Evolutionary conservation across 2,797 vertebrate genomes (phyloP).

Genomic region (Lemur catta): DNA sequence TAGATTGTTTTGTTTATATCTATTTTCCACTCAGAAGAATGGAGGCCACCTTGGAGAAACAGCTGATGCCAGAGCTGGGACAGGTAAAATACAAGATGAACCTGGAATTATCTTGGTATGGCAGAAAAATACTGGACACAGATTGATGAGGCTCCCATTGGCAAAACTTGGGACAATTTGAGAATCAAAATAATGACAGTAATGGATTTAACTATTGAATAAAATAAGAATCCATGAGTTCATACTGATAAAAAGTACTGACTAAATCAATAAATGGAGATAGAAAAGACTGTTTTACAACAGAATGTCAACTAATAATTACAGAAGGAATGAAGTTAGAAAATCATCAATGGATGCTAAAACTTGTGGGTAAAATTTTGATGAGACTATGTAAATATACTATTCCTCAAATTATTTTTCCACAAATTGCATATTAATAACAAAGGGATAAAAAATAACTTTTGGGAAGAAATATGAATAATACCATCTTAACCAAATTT

Average conservation of each 20-base stretch:
- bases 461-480: slow-evolving; percentile 25
- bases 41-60: neutral
- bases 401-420: neutral
- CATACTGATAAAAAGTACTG: slow-evolving; percentile 17
- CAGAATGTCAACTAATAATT: slow-evolving; percentile 16
- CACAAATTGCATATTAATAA: slow-evolving; percentile 12
- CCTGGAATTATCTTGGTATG: neutral
- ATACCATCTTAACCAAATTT: slow-evolving; percentile 18
- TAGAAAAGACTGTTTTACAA: neutral
- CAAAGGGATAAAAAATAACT: slow-evolving; percentile 35
- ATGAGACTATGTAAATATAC: neutral
- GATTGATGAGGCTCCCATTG: neutral
- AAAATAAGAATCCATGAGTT: slow-evolving; percentile 43
- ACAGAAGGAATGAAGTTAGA: neutral
- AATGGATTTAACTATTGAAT: slow-evolving; percentile 8
- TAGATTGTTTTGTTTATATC: slow-evolving; percentile 25
- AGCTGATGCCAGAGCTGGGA: neutral
- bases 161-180: neutral
- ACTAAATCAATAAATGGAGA: neutral
- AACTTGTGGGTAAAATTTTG: neutral
- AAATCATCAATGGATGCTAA: slow-evolving; percentile 17
- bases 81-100: slow-evolving; percentile 4
- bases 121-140: slow-evolving; percentile 1
- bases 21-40: slow-evolving; percentile 28
- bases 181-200: neutral